Percentiles rank a stretch among this genome's conserved stretches.
Evolutionary conservation across 2,888 invertebrate species (phyloP).

Genomic region (Urechis unicinctus): DNA sequence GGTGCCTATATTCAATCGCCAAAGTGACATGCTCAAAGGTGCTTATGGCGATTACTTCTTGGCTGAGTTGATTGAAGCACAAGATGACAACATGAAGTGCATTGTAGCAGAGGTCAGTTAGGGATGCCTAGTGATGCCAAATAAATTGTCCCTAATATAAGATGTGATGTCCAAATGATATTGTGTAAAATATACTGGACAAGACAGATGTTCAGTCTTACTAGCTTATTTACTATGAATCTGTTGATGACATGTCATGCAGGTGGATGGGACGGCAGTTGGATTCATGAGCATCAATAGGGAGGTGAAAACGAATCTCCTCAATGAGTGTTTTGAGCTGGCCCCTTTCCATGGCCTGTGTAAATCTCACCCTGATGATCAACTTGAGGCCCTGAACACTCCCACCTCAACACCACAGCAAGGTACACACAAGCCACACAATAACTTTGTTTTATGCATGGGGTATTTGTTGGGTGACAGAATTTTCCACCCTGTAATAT

Average conservation of each 20-base stretch:
- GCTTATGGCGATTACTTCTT: constrained; percentile 50
- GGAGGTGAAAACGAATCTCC: constrained; percentile 42
- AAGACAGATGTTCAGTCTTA: no score
- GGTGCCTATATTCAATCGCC: constrained; percentile 49
- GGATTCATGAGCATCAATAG: constrained; percentile 49
- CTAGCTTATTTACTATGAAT: neutral
- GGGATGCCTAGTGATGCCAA: neutral
- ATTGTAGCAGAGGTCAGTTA: constrained; percentile 47
- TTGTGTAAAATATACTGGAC: neutral
- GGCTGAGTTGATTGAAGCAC: constrained; percentile 50
- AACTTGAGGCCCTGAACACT: constrained; percentile 25
- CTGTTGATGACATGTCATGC: constrained; percentile 1
- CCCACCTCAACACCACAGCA: constrained; percentile 14
- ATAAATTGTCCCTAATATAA: no score
- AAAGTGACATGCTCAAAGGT: constrained; percentile 44
- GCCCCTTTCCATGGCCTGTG: constrained; percentile 46
- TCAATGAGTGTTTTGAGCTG: constrained; percentile 49
- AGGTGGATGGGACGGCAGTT: constrained; percentile 48
- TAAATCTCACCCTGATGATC: constrained; percentile 32
- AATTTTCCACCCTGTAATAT: neutral
- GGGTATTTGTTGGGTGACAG: neutral
- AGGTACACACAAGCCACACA: neutral
- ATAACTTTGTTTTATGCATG: neutral
- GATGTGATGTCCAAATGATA: neutral
- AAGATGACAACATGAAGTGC: constrained; percentile 49